Percentiles rank a stretch among this genome's conserved stretches.
Conservation (phyloP, 2,888 invertebrate species). For the Sphaeridia pumilis region DNA sequence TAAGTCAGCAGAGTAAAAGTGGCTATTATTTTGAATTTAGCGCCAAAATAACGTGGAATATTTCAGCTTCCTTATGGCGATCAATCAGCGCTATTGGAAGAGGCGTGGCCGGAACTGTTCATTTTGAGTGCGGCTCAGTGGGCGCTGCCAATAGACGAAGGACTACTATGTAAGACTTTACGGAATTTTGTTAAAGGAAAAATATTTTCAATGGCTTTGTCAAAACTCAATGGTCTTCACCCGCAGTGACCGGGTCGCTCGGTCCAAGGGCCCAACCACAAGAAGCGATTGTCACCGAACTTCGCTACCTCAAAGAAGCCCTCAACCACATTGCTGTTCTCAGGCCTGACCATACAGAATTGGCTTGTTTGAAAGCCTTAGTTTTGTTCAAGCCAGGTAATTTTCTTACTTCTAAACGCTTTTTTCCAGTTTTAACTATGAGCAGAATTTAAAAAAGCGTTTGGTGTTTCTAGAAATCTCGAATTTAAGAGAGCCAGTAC, state of each 20-base stretch:
- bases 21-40: too few relatives aligned
- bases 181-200: background rate
- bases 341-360: slow-evolving; percentile 67
- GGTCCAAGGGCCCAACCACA: slow-evolving; percentile 47
- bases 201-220: too few relatives aligned
- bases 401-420: background rate
- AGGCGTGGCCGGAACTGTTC: slow-evolving; percentile 73
- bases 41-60: too few relatives aligned
- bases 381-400: slow-evolving; percentile 69
- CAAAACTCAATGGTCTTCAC: too few relatives aligned
- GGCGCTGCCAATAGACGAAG: slow-evolving; percentile 54
- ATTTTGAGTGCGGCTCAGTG: slow-evolving; percentile 71
- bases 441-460: too few relatives aligned
- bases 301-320: slow-evolving; percentile 51
- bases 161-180: slow-evolving; percentile 6
- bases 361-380: slow-evolving; percentile 70
- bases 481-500: slow-evolving; percentile 50
- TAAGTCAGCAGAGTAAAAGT: too few relatives aligned
- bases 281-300: slow-evolving; percentile 46
- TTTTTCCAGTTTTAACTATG: background rate
- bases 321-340: slow-evolving; percentile 53
- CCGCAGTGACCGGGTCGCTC: slow-evolving; percentile 41
- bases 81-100: slow-evolving; percentile 60
- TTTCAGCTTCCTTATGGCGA: slow-evolving; percentile 54
- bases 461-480: slow-evolving; percentile 45